Evolutionary conservation across 2,888 invertebrate species (phyloP).

Genomic region (Drosophila prostipennis): DNA sequence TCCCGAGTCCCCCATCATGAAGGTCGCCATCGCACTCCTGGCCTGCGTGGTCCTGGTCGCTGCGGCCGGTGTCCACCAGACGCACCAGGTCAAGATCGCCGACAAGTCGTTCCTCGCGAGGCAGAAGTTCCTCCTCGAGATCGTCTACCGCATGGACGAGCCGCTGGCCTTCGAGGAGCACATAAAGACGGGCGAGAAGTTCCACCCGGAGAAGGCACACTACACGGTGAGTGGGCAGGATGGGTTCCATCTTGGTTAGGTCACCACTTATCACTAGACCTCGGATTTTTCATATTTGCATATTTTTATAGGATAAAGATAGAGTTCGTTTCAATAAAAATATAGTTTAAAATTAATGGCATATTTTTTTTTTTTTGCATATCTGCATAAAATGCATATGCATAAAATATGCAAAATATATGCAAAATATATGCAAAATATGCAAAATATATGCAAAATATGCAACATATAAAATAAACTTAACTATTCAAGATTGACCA

Average conservation of each 20-base stretch:
- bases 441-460: no score
- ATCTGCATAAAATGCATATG: no score
- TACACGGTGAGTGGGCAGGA: constrained; percentile 13
- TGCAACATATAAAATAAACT: no score
- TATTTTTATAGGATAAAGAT: no score
- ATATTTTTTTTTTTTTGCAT: no score
- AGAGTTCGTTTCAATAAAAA: no score
- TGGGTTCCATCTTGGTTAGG: neutral
- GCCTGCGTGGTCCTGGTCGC: constrained; percentile 24
- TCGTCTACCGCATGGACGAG: constrained; percentile 19
- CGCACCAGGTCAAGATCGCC: constrained; percentile 18
- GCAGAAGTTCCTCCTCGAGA: constrained; percentile 25
- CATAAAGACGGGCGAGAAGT: constrained; percentile 12
- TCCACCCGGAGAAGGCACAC: neutral
- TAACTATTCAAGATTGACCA: no score
- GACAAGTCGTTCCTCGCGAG: constrained; percentile 9
- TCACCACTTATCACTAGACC: no score
- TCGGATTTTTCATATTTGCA: no score
- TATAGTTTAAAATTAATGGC: no score
- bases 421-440: no score
- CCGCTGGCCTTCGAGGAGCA: constrained; percentile 13
- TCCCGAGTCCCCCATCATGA: constrained; percentile 1
- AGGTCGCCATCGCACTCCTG: constrained; percentile 23
- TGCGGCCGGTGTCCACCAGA: constrained; percentile 8
- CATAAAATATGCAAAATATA: no score